A percentile compares a stretch with the other conserved stretches of the same genome.
Evolutionary conservation across 2,113 vertebrate genomes (phyloP).

Genomic region (Microcebus murinus): DNA sequence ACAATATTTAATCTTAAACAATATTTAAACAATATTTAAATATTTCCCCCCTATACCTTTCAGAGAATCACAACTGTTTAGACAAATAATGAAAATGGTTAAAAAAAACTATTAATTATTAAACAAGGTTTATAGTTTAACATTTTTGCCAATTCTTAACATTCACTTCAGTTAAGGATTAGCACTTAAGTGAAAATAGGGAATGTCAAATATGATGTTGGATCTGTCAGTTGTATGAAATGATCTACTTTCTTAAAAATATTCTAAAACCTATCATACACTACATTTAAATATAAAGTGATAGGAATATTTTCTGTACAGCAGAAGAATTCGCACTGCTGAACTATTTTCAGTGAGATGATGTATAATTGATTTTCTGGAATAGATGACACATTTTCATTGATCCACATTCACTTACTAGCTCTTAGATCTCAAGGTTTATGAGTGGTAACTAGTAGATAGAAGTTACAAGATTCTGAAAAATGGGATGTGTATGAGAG

Average conservation of each 20-base stretch:
- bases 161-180: neutral
- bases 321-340: neutral
- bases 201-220: neutral
- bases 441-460: neutral
- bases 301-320: neutral
- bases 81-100: neutral
- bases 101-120: neutral
- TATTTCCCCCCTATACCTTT: neutral
- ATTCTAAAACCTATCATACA: neutral
- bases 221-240: neutral
- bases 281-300: neutral
- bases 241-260: neutral
- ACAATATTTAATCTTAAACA: neutral
- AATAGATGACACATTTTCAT: neutral
- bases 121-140: neutral
- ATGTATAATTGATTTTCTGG: neutral
- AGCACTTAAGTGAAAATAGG: neutral
- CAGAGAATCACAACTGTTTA: neutral
- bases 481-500: neutral
- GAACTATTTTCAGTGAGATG: neutral
- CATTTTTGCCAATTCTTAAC: neutral
- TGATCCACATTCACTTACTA: neutral
- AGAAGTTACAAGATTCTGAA: neutral
- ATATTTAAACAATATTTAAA: neutral
- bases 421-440: neutral